A percentile compares a stretch with the other conserved stretches of the same genome.
These are phyloP conservation scores for Boleophthalmus pectinirostris DNA, from an alignment of 2,113 vertebrate genomes.

Conservation along the genomic window DNA sequence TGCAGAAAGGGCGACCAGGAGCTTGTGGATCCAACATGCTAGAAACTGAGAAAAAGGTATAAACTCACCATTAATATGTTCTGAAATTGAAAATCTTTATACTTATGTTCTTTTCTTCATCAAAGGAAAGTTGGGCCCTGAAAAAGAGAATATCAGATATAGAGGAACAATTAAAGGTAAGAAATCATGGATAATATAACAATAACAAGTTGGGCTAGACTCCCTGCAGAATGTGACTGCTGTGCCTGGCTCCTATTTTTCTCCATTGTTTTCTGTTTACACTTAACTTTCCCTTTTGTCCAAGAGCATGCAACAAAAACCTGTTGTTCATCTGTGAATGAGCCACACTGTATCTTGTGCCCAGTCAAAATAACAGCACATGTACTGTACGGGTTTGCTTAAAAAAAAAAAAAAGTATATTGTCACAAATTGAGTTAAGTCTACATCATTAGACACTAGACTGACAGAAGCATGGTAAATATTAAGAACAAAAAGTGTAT, in stretches of 20 bases:
- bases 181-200: not conserved
- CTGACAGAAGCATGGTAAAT: not conserved
- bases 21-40: slow-evolving; percentile 80
- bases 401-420: not conserved
- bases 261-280: slow-evolving; percentile 55
- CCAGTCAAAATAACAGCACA: not conserved
- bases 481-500: not conserved
- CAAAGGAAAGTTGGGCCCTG: slow-evolving; percentile 61
- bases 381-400: not conserved
- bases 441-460: not conserved
- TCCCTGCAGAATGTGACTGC: slow-evolving; percentile 16
- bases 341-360: slow-evolving; percentile 11
- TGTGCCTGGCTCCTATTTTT: slow-evolving; percentile 47
- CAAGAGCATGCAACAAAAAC: slow-evolving; percentile 49
- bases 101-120: slow-evolving; percentile 7
- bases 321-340: slow-evolving; percentile 49
- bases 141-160: slow-evolving; percentile 71
- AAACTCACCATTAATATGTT: not conserved
- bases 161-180: slow-evolving; percentile 75
- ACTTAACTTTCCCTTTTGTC: slow-evolving; percentile 42
- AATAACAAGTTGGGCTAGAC: slow-evolving; percentile 25
- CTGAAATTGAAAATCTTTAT: not conserved
- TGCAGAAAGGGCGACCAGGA: slow-evolving; percentile 76
- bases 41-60: slow-evolving; percentile 88
- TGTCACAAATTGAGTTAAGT: not conserved